Evolutionary conservation across 2,888 invertebrate species (phyloP).

Genomic region (Patella caerulea): DNA sequence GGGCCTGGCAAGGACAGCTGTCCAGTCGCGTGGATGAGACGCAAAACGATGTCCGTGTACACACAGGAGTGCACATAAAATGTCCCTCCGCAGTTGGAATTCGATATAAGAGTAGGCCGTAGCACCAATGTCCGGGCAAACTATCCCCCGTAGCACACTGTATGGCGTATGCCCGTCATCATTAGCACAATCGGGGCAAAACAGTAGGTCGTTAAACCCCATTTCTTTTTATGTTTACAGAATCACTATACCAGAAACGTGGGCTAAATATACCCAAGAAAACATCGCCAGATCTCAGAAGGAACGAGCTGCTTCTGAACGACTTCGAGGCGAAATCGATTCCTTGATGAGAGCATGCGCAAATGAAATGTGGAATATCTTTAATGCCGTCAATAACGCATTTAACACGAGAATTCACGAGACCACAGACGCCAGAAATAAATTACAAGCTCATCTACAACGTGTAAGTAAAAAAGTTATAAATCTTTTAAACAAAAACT

Average conservation of each 20-base stretch:
- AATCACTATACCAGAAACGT: conserved; percentile 77
- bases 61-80: too few relatives aligned
- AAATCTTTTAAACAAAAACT: too few relatives aligned
- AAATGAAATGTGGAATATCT: conserved; percentile 70
- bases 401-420: conserved; percentile 67
- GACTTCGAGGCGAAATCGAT: conserved; percentile 67
- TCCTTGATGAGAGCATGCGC: conserved; percentile 62
- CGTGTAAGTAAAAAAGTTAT: conserved; percentile 49
- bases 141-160: too few relatives aligned
- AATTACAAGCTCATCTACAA: conserved; percentile 68
- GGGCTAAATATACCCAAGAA: conserved; percentile 69
- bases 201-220: too few relatives aligned
- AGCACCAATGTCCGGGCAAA: too few relatives aligned
- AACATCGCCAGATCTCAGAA: conserved; percentile 69
- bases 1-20: too few relatives aligned
- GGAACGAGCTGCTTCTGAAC: conserved; percentile 65
- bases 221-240: conserved; percentile 64
- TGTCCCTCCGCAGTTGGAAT: too few relatives aligned
- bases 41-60: too few relatives aligned
- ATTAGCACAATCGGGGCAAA: too few relatives aligned
- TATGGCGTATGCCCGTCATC: too few relatives aligned
- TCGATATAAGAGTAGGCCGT: too few relatives aligned
- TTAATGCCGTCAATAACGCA: conserved; percentile 69
- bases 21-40: too few relatives aligned
- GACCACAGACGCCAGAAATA: conserved; percentile 67